Evolutionary conservation across 2,888 invertebrate species (phyloP), one percentile per base, ranked within the genome.

Genomic region (Biston stratarius): DNA sequence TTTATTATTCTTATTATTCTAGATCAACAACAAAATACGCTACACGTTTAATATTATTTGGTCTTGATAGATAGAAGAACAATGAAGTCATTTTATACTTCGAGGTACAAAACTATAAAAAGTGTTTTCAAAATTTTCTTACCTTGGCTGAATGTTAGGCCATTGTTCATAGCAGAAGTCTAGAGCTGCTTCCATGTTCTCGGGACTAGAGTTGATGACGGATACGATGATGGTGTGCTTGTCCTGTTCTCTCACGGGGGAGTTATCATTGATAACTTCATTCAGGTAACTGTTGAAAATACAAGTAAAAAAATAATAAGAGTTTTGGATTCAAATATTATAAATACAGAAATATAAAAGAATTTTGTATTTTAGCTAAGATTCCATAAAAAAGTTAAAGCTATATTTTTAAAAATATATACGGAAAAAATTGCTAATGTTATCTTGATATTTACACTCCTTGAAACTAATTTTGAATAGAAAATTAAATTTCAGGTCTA

Each of bases 111-210:
- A 24, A 24, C 24, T 24, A 1, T 24, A 24, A 24, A 24, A 24
- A 2, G 1, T 24, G 24, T 24, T 24, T n/a, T 24, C 24, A 24
- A 24, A 34, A 52, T 3, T 34, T 47, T 53, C 60, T 77, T 72
- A 91, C 92, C 87, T 89, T 0, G 88, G 83, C 74, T 93, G 90
- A 51, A 94, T 92, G 1, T 72, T 74, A 40, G 82, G 80, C 79
- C 93, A 94, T 76, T 94, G 78, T 56, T 87, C 85, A 56, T 79
- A n/a, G 91, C 79, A 68, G 74, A 94, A 94, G 48, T 92, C 87
- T 1, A 94, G 79, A n/a, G 91, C 93, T 5, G 77, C 87, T 5
- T 90, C 87, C 79, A 88, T 88, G 61, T 88, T 90, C 6, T 81
- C 86, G 0, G 90, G 89, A 40, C 92, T 89, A 0, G 94, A 85